Base-by-base conservation (phyloP, 64 coral and sea anemone genomes). In the Anthopleura sola region DNA sequence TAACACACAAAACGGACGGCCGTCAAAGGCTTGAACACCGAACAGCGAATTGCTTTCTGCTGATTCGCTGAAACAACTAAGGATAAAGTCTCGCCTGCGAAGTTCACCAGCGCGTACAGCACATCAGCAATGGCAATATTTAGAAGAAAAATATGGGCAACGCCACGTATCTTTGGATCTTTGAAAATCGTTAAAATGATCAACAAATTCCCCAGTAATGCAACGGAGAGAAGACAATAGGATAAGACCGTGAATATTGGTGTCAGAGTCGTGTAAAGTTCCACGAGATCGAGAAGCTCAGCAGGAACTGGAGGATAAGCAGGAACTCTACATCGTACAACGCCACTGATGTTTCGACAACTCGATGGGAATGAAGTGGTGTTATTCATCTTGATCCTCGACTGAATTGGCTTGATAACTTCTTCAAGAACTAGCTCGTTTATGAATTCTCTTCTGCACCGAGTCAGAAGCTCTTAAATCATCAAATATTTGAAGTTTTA, bases 111-210 rank as follows among this genome's bases (percentile, higher is more conserved):
- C 7, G 76, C 37, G 38, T 79, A 79, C 76, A 79, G 19, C 6
- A 79, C 53, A 87, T 87, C 86, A 10, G 86, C 69, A 17, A 87
- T 80, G 13, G 86, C 86, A 28, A 87, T 54, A 66, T 87, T 87
- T 1, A 78, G 8, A 3, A 87, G 75, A 40, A 87, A 87, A 0
- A 78, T 15, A 28, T 87, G 86, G 6, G 33, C 86, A 11, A 87
- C 18, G 1, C 74, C 75, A 44, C 29, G 86, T 13, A 87, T 60
- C 75, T 40, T 87, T 18, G 56, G 56, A 49, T 87, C 75, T 29
- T 54, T 55, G 48, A 39, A 23, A 39, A 87, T 87, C 26, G 86
- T 87, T 38, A 78, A 24, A 14, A 87, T 78, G 6, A 87, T 87
- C 69, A 78, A 40, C 12, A 79, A 19, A 40, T 87, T 87, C 0